phyloP scores from a whole-genome alignment of 2,113 vertebrate species.

The Phrynosoma platyrhinos region DNA sequence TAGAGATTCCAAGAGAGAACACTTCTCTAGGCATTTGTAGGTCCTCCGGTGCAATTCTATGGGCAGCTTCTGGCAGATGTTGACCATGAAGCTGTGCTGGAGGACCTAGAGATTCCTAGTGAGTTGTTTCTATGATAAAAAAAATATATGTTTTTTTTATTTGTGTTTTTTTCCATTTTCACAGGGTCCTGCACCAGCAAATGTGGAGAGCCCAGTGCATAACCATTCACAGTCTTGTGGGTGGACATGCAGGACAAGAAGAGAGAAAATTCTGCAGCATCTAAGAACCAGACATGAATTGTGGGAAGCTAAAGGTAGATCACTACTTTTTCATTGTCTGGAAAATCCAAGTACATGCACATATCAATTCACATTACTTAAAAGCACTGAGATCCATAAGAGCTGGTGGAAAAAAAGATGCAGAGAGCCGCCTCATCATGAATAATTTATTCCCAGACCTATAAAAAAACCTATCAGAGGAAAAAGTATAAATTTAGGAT shows the following conservation, averaged over 20 bases:
- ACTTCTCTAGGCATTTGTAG: too few relatives aligned
- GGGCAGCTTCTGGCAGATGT: too few relatives aligned
- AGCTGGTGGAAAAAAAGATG: conserved; percentile 47
- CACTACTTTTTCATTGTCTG: not conserved
- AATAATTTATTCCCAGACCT: conserved; percentile 73
- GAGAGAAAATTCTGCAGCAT: not conserved
- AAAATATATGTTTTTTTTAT: too few relatives aligned
- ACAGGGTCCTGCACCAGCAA: too few relatives aligned
- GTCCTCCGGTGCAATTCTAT: too few relatives aligned
- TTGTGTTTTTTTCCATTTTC: too few relatives aligned
- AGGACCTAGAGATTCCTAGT: too few relatives aligned
- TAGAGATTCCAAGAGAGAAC: too few relatives aligned
- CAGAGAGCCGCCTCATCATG: conserved; percentile 55
- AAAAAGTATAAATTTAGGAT: conserved; percentile 72
- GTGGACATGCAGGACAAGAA: not conserved
- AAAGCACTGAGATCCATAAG: conserved; percentile 39
- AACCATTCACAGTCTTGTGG: not conserved
- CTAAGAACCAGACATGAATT: fast-evolving
- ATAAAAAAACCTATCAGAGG: conserved; percentile 66
- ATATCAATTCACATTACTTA: not conserved
- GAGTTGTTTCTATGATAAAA: too few relatives aligned
- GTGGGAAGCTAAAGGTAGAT: conserved; percentile 31
- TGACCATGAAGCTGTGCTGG: too few relatives aligned
- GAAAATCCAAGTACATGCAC: not conserved
- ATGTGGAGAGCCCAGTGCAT: too few relatives aligned